Evolutionary conservation across 2,797 vertebrate species (phyloP).

Genomic region (Acrocephalus scirpaceus): DNA sequence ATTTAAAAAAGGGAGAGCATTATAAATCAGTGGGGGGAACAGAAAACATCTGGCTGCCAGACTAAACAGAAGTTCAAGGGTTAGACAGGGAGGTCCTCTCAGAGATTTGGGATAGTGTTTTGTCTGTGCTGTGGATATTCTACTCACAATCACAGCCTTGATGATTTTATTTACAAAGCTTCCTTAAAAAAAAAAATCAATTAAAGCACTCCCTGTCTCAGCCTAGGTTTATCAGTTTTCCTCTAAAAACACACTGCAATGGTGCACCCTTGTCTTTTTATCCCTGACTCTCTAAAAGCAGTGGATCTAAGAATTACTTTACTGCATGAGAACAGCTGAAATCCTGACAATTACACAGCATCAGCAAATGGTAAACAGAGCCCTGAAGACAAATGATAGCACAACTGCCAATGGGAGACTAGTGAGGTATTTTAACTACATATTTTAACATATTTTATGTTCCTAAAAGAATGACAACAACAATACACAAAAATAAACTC

Average conservation of each 20-base stretch:
- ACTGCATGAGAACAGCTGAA: not conserved
- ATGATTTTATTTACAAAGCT: not conserved
- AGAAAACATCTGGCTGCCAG: not conserved
- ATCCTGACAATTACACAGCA: not conserved
- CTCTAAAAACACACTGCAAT: not conserved
- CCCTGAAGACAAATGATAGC: not conserved
- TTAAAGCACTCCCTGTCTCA: not conserved
- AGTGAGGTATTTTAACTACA: not conserved
- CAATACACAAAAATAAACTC: not conserved
- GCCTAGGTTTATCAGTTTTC: not conserved
- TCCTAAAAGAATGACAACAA: not conserved
- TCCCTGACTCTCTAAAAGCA: not conserved
- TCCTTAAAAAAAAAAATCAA: not conserved
- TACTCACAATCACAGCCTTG: not conserved
- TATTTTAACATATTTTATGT: too few species aligned
- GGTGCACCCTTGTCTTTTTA: not conserved
- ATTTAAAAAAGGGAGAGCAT: slow-evolving; percentile 39
- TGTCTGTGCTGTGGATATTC: not conserved
- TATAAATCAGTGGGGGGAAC: not conserved
- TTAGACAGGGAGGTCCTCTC: not conserved
- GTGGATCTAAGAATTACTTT: not conserved
- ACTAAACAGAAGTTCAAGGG: not conserved
- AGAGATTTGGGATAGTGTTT: accelerated
- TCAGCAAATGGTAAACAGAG: not conserved
- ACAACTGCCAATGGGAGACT: not conserved